Percentiles rank a stretch among this genome's conserved stretches.
These are phyloP conservation scores for Sympetrum striolatum DNA, from an alignment of 2,888 invertebrate genomes.

Conservation along the genomic window DNA sequence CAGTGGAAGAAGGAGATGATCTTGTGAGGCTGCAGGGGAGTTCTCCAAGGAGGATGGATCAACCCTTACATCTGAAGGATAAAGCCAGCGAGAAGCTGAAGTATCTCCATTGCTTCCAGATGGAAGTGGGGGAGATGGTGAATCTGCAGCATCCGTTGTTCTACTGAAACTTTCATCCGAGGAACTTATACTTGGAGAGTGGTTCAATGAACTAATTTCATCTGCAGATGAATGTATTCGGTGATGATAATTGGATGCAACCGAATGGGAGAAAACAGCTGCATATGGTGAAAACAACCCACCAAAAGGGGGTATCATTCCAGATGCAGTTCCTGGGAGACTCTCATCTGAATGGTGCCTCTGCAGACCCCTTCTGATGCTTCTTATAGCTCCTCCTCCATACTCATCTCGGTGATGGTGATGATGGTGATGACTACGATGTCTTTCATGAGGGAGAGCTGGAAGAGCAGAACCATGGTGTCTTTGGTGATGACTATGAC, in stretches of 20 bases:
- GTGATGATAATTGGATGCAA: slow-evolving; percentile 58
- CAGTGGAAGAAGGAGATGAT: slow-evolving; percentile 62
- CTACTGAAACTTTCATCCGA: slow-evolving; percentile 86
- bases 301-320: not conserved
- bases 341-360: slow-evolving; percentile 74
- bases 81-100: slow-evolving; percentile 67
- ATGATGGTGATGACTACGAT: slow-evolving; percentile 48
- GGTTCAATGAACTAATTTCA: slow-evolving; percentile 80
- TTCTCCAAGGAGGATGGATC: slow-evolving; percentile 59
- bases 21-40: slow-evolving; percentile 62
- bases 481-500: slow-evolving; percentile 45
- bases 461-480: slow-evolving; percentile 23
- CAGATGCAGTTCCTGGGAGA: slow-evolving; percentile 61
- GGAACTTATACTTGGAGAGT: slow-evolving; percentile 82
- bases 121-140: slow-evolving; percentile 63
- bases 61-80: slow-evolving; percentile 69
- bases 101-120: slow-evolving; percentile 53
- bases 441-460: slow-evolving; percentile 46
- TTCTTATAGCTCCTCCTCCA: slow-evolving; percentile 49
- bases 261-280: slow-evolving; percentile 45
- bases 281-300: slow-evolving; percentile 48
- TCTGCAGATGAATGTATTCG: slow-evolving; percentile 81
- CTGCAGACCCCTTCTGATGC: slow-evolving; percentile 58
- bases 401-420: slow-evolving; percentile 48
- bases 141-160: slow-evolving; percentile 73